Evolutionary conservation across 2,888 invertebrate species (phyloP).

Genomic region (Leptinotarsa haldemani): DNA sequence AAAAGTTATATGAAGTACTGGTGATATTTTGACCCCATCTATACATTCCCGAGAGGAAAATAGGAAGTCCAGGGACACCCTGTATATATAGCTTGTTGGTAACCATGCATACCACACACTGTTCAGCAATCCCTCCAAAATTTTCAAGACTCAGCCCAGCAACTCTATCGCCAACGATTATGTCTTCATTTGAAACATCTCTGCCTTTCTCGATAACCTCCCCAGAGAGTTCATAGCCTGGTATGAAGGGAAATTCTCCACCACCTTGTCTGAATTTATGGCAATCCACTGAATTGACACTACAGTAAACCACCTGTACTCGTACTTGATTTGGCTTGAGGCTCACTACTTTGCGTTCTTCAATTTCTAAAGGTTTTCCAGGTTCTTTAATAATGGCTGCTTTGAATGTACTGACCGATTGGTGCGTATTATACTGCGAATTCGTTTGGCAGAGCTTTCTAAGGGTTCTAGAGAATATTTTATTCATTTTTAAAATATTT

Average conservation of each 20-base stretch:
- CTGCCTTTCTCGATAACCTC: slow-evolving; percentile 71
- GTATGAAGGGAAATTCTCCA: slow-evolving; percentile 69
- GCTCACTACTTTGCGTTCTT: slow-evolving; percentile 63
- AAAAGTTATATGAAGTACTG: too few species aligned
- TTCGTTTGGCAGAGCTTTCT: slow-evolving; percentile 1
- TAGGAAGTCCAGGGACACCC: too few species aligned
- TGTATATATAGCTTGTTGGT: not conserved
- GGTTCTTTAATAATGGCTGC: slow-evolving; percentile 69
- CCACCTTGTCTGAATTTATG: slow-evolving; percentile 68
- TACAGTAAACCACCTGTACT: slow-evolving; percentile 73
- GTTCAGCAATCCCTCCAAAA: slow-evolving; percentile 73
- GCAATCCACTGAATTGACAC: slow-evolving; percentile 75
- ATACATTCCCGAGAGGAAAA: too few species aligned
- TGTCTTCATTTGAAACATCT: slow-evolving; percentile 66
- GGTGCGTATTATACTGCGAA: slow-evolving; percentile 15
- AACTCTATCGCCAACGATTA: slow-evolving; percentile 70
- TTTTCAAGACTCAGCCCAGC: slow-evolving; percentile 70
- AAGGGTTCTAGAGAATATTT: slow-evolving; percentile 37
- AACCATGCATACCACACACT: slow-evolving; percentile 66
- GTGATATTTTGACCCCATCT: too few species aligned
- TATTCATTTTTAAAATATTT: slow-evolving; percentile 37
- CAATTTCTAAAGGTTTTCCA: slow-evolving; percentile 68
- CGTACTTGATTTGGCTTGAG: slow-evolving; percentile 71
- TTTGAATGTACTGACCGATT: slow-evolving; percentile 56
- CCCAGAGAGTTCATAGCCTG: slow-evolving; percentile 76